These are phyloP conservation scores for Amblyopsis rosae DNA, from an alignment of 2,113 vertebrate species.

Conservation along the genomic window DNA sequence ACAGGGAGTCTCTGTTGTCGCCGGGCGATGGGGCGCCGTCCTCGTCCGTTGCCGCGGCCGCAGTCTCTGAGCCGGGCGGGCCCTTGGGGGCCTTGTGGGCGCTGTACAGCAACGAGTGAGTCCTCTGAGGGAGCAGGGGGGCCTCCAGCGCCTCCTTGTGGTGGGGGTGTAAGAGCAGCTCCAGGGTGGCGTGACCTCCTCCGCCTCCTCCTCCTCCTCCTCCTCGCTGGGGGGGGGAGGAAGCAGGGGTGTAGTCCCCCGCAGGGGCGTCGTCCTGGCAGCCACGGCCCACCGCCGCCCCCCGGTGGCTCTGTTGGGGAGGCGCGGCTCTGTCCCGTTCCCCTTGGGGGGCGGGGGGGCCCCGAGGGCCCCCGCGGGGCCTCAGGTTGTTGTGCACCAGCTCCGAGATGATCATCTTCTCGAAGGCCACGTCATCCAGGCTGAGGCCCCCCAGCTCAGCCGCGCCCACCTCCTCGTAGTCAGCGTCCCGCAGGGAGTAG, in stretches of 20 bases:
- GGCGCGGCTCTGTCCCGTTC: constrained; percentile 53
- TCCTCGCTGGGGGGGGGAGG: constrained; percentile 82
- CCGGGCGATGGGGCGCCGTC: constrained; percentile 79
- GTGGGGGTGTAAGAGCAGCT: constrained; percentile 84
- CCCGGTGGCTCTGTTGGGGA: constrained; percentile 50
- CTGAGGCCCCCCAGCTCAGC: constrained; percentile 88
- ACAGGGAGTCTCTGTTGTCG: constrained; percentile 98
- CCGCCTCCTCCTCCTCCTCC: constrained; percentile 61
- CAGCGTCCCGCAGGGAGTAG: constrained; percentile 93
- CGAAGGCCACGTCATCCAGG: constrained; percentile 93
- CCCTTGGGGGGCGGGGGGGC: constrained; percentile 76
- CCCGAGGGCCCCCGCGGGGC: constrained; percentile 80
- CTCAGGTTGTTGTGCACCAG: constrained; percentile 98
- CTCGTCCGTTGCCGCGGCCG: constrained; percentile 79
- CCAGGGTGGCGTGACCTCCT: constrained; percentile 84
- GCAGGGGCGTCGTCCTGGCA: constrained; percentile 91
- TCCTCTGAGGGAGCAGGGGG: constrained; percentile 95
- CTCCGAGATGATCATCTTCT: constrained; percentile 99
- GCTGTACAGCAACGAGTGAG: constrained; percentile 97
- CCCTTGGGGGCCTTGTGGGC: constrained; percentile 81
- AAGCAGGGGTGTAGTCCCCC: constrained; percentile 83
- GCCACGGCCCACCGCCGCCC: constrained; percentile 70
- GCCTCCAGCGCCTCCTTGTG: constrained; percentile 89
- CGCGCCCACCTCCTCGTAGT: constrained; percentile 85
- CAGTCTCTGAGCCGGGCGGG: constrained; percentile 83